Evolutionary conservation across 2,797 vertebrate genomes (phyloP), one percentile per base, ranked within the genome.

Genomic region (Smutsia temminckii): DNA sequence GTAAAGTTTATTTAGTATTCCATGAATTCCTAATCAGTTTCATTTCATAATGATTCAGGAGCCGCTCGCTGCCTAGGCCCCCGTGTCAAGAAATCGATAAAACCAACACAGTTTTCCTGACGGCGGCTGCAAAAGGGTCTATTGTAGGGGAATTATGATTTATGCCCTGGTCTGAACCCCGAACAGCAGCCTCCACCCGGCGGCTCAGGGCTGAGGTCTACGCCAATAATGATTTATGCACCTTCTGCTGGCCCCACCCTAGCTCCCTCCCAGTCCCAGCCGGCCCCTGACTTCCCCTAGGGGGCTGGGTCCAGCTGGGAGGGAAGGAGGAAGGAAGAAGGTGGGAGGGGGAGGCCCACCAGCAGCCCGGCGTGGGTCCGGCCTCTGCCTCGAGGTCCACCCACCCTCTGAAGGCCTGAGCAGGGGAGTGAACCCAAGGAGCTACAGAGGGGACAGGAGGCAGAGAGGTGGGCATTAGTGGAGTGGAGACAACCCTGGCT

Each of bases 161-260:
- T 99, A 99, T 99, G 99, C 99, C 96, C 99, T 98, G 98, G 99
- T 98, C 99, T 99, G 99, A 98, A 99, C 98, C 98, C 97, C 84
- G 94, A 98, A 98, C 98, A 98, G 98, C 98, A 37, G 98, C 98
- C 97, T 99, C 99, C 99, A 99, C 99, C 99, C 99, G 98, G 98
- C 97, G 93, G 98, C 99, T 99, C 98, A 98, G 99, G 99, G 99
- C 99, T 98, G 99, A 99, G 99, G 99, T 99, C 99, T 99, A 99
- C 99, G 99, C 99, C 99, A 99, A 99, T 99, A 99, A 99, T 99
- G 99, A 99, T 99, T 99, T 99, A 99, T 99, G 99, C 98, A 98
- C 98, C 98, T 98, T 98, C 98, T 98, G 96, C 95, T 97, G 97
- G 93, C 96, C 98, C 98, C 98, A 97, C 98, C 98, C 98, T 97